phyloP scores from a whole-genome alignment of 2,888 invertebrate species.

The Drosophila flavopinicola region DNA sequence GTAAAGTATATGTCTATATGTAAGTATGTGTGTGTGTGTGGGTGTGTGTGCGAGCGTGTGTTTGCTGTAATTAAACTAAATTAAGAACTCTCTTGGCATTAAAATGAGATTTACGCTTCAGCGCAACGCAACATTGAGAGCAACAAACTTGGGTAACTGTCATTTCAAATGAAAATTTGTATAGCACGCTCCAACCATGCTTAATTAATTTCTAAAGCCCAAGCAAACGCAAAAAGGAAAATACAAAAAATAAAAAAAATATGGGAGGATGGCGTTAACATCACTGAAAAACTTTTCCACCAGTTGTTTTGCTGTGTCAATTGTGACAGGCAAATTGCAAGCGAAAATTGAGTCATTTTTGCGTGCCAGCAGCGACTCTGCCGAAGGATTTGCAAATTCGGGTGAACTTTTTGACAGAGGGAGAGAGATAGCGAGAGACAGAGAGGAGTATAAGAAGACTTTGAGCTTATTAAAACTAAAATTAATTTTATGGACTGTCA shows the following conservation, averaged over 20 bases:
- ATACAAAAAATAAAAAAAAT: not conserved
- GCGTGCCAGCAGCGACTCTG: conserved; percentile 19
- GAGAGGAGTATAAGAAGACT: not conserved
- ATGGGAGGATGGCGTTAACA: conserved; percentile 16
- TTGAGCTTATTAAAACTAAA: conserved; percentile 1
- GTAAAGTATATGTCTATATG: not conserved
- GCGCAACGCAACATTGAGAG: conserved; percentile 57
- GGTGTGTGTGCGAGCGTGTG: conserved; percentile 39
- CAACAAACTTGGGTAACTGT: conserved; percentile 58
- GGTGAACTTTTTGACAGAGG: conserved; percentile 16
- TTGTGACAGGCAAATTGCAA: conserved; percentile 49
- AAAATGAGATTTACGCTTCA: conserved; percentile 81
- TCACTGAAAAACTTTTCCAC: conserved; percentile 45
- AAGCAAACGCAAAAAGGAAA: conserved; percentile 19
- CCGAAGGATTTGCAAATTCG: conserved; percentile 21
- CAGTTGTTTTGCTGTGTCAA: conserved; percentile 42
- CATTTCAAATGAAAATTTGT: conserved; percentile 62
- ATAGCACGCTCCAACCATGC: conserved; percentile 56
- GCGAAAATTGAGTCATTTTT: conserved; percentile 63
- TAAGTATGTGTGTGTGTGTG: not conserved
- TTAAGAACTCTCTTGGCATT: conserved; percentile 80
- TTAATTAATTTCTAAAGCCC: conserved; percentile 61
- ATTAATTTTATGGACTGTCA: not conserved
- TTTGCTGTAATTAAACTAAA: conserved; percentile 79
- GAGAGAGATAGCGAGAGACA: not conserved